phyloP scores from a whole-genome alignment of 2,888 invertebrate species.

The Yponomeuta plumbellus region DNA sequence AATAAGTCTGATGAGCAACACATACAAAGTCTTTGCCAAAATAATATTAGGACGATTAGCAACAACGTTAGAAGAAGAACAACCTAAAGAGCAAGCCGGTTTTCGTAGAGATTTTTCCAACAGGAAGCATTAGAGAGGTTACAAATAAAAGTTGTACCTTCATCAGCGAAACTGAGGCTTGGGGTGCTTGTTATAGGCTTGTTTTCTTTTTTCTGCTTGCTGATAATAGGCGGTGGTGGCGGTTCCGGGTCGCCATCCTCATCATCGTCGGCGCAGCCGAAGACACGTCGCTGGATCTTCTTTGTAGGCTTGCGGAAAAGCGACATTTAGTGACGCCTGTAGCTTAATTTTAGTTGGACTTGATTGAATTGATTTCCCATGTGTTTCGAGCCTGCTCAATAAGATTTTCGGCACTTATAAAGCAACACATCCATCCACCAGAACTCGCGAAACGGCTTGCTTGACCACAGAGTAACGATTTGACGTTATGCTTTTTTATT shows the following conservation, averaged over 20 bases:
- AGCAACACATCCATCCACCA: not conserved
- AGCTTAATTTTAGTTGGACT: not conserved
- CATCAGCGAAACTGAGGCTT: constrained; percentile 89
- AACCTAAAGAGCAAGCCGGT: too few relatives aligned
- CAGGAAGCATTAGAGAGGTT: not conserved
- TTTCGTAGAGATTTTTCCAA: too few relatives aligned
- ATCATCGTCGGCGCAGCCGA: constrained; percentile 78
- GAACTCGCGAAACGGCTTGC: not conserved
- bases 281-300: constrained; percentile 86
- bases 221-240: constrained; percentile 69
- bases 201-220: constrained; percentile 62
- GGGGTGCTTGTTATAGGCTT: constrained; percentile 74
- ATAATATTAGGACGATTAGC: too few relatives aligned
- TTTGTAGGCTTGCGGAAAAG: constrained; percentile 92
- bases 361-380: not conserved
- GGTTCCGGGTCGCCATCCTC: constrained; percentile 74
- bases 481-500: not conserved
- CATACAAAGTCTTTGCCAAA: too few relatives aligned
- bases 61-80: too few relatives aligned
- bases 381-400: not conserved
- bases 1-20: too few relatives aligned
- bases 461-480: too few relatives aligned
- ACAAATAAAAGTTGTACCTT: constrained; percentile 52
- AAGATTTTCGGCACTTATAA: not conserved
- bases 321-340: constrained; percentile 75